Evolutionary conservation across 1,140 invertebrate species (phyloP), one percentile per base, ranked within the genome.

Genomic region (Stratiolaelaps scimitus): DNA sequence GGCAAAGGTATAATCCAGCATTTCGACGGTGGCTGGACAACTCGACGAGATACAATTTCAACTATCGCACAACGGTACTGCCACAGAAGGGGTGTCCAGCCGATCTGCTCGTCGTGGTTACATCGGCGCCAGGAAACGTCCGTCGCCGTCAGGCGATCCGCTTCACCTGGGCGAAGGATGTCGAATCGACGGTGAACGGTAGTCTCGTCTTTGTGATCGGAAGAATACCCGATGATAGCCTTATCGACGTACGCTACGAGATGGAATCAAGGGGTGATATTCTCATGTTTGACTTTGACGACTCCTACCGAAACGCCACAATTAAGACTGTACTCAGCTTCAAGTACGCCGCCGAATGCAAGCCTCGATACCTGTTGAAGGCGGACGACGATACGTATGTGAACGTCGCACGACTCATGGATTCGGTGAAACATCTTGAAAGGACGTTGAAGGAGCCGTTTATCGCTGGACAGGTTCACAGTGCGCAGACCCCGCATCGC

Each of bases 351-450:
- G 53, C 53, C 2, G 34, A 34, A 2, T 60, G 53, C 53, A 26
- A 23, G 26, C 53, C 53, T 26, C 26, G 26, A 5, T 60, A 60
- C 53, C 34, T 60, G 15, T 23, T 60, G 53, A 60, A 60, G 34
- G 53, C 53, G 17, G 53, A 60, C 23, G 53, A 60, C 23, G 53
- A 60, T 23, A 60, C 53, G 5, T 60, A 60, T 34, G 53, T 60
- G 15, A 60, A 60, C 15, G 23, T 60, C 26, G 53, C n/a, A 26
- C 47, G 47, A 19, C 47, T 48, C 28, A 19, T 48, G 19, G 47
- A 7, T 19, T 23, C 19, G 15, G 34, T 60, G 15, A 15, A 60
- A 23, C 23, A 19, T 34, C 15, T 60, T 1, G 53, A 60, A 34
- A 34, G 20, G 26, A 23, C 53, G 26, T 23, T 60, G 15, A 60